Base-by-base conservation (phyloP, 1,140 invertebrate species). In the Hylyphantes graminicola region DNA sequence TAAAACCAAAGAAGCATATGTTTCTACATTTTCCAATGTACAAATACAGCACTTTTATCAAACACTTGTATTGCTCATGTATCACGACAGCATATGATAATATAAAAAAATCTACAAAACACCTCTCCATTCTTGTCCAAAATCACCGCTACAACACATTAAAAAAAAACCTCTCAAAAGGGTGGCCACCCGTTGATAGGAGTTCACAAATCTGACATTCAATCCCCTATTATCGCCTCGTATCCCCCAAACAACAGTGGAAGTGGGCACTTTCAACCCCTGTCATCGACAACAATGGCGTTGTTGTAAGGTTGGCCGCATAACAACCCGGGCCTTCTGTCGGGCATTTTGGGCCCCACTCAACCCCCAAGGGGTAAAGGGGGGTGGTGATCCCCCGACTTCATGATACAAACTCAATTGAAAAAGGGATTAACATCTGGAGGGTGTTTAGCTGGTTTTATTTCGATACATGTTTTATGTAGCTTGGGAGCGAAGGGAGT, bases 261-360 rank as follows among this genome's bases (percentile, higher is more conserved):
- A 59, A 65, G 51, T n/a, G 61, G 74, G 57, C 54, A 54, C 19
- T 50, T 48, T 78, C 35, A 10, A 53, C 63, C 55, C 67, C 64
- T 81, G 78, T 81, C 78, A 81, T 61, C 78, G 55, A n/a, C 13
- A 72, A 50, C 53, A n/a, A 0, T 13, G 59, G 11, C 67, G 35
- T 81, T 81, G 68, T 73, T 81, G 68, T 81, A 81, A 72, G 79
- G 79, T 81, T 73, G 67, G 79, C 79, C 79, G 79, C 79, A 81
- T 81, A 81, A 81, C 79, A 81, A 81, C 53, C 55, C 61, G 15
- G 55, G 57, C 79, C 79, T 72, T 73, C 79, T 81, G 77, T 80
- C 77, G 77, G 67, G 76, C 55, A 17, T 19, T 67, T 67, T 17
- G 15, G 65, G 50, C 55, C 11, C 76, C n/a, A 67, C 67, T 78